Evolutionary conservation across 2,113 vertebrate genomes (phyloP), one percentile per base, ranked within the genome.

Genomic region (Oryzias melastigma): DNA sequence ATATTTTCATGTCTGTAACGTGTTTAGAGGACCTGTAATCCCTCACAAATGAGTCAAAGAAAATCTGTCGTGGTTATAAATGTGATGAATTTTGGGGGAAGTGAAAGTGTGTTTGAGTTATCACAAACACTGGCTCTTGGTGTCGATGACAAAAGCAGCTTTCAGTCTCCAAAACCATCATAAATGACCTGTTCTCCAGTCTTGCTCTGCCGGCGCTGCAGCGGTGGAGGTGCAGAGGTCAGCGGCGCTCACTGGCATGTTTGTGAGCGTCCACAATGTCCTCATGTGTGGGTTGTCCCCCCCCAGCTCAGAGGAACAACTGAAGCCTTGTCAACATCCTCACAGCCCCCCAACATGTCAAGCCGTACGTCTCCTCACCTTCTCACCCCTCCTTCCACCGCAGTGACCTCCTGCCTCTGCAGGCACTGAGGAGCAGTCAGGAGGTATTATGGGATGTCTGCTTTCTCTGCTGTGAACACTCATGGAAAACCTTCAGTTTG

Each of bases 361-460:
- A 60, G 54, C 66, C 52, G 58, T 64, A 70, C 71, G 83, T 50
- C 62, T 49, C 59, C 76, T 83, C 78, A 79, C 85, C 78, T 81
- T 75, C 77, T 80, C 68, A 81, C 84, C 82, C 83, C 75, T 58
- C 78, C 82, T 87, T 87, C 81, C 79, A 85, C 83, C 62, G 56
- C 54, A 27, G 50, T 89, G 90, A 92, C 90, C 90, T 77, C 77
- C 67, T 84, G 86, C 87, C 86, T 87, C 80, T 68, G 52, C 54
- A 67, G 84, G 73, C 35, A 82, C 78, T 77, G 69, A 78, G 72
- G 74, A 76, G 83, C 80, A 82, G 80, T 76, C 69, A 75, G 62
- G 51, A 65, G 58, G 88, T 92, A 50, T 65, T 51, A 64, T 61
- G 76, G 70, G 64, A 51, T 68, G 35, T 29, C 27, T 29, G 27